phyloP scores from a whole-genome alignment of 2,797 vertebrate genomes.

The Picus viridis region DNA sequence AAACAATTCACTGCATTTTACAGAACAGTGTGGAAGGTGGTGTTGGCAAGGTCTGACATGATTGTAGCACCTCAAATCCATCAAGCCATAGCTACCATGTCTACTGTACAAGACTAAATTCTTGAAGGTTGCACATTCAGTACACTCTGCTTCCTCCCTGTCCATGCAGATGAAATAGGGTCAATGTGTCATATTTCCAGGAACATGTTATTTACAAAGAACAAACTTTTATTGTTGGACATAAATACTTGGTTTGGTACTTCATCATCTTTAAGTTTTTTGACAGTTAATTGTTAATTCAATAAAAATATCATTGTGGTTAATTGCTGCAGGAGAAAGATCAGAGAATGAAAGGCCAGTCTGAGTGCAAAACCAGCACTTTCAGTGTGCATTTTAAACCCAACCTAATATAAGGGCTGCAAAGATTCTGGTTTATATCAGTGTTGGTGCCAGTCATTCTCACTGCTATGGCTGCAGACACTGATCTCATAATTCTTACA shows the following conservation, averaged over 20 bases:
- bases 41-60: background rate
- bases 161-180: background rate
- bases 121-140: background rate
- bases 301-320: background rate
- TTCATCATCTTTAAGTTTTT: background rate
- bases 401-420: background rate
- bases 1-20: background rate
- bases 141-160: background rate
- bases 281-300: background rate
- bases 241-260: background rate
- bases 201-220: background rate
- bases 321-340: background rate
- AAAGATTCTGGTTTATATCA: background rate
- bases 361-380: background rate
- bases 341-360: background rate
- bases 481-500: background rate
- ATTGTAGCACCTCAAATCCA: background rate
- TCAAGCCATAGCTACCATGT: rapidly evolving
- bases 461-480: background rate
- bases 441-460: background rate
- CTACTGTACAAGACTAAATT: background rate
- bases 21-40: background rate
- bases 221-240: background rate
- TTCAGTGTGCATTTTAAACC: background rate
- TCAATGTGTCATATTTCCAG: background rate